These are phyloP conservation scores for Ptiloglossa arizonensis DNA, from an alignment of 1,140 invertebrate genomes.

Conservation along the genomic window DNA sequence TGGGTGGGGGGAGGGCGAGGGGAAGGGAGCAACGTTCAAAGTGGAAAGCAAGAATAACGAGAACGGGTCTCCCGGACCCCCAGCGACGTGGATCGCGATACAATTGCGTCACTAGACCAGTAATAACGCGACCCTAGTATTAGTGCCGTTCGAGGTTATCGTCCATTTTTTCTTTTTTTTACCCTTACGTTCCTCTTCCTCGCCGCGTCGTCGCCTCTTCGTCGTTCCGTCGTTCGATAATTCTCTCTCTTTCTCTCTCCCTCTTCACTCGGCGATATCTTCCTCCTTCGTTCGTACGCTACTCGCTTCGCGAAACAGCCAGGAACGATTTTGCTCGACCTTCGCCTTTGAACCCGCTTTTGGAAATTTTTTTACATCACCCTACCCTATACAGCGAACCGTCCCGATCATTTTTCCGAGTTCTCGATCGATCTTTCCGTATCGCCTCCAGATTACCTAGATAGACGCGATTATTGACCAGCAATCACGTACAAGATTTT, in stretches of 20 bases:
- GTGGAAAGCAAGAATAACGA: conserved; percentile 55
- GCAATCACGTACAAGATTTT: too few relatives aligned
- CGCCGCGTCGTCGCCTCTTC: conserved; percentile 1
- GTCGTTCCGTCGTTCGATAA: conserved; percentile 40
- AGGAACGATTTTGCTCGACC: conserved; percentile 16
- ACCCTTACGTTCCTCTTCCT: conserved; percentile 3
- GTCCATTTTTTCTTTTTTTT: conserved; percentile 41
- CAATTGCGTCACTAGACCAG: conserved; percentile 57
- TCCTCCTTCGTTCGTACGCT: neutral
- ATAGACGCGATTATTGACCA: too few relatives aligned
- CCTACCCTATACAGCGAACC: neutral
- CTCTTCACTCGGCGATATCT: conserved; percentile 10
- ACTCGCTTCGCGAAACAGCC: neutral
- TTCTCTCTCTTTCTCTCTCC: neutral
- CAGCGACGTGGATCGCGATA: conserved; percentile 56
- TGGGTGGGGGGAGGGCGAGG: neutral
- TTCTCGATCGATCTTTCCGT: too few relatives aligned
- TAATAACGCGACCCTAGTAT: conserved; percentile 47
- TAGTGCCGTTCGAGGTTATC: conserved; percentile 49
- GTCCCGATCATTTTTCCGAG: neutral
- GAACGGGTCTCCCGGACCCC: conserved; percentile 56
- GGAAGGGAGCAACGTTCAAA: conserved; percentile 20
- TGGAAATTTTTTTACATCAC: conserved; percentile 29
- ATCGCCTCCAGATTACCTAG: too few relatives aligned
- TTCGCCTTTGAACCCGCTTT: conserved; percentile 16